Evolutionary conservation across 2,113 vertebrate species (phyloP).

Genomic region (Albula goreensis): DNA sequence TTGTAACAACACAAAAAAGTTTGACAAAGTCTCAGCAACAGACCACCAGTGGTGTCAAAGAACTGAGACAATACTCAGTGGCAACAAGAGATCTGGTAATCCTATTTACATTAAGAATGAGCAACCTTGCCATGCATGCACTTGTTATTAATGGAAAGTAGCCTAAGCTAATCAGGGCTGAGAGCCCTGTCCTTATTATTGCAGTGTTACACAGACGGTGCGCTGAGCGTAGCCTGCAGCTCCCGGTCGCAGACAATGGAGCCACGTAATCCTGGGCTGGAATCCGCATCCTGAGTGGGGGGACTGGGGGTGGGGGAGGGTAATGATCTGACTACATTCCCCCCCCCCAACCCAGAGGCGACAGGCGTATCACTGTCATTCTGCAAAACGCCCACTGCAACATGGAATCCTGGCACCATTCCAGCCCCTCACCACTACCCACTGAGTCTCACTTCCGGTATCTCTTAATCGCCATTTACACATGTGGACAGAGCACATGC

Average conservation of each 20-base stretch:
- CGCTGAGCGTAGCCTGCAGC: not conserved
- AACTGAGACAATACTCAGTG: not conserved
- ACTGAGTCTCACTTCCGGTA: not conserved
- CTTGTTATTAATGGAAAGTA: slow-evolving; percentile 13
- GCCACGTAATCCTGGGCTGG: not conserved
- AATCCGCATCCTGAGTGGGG: not conserved
- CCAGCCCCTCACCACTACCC: not conserved
- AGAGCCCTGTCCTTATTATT: not conserved
- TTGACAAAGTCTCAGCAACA: not conserved
- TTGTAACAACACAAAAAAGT: not conserved
- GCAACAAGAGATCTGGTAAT: slow-evolving; percentile 2
- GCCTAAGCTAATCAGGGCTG: slow-evolving; percentile 5
- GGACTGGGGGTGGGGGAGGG: not conserved
- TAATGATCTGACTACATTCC: not conserved
- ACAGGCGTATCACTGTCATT: not conserved
- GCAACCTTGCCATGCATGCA: slow-evolving; percentile 12
- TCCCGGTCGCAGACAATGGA: not conserved
- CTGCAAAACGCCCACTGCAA: not conserved
- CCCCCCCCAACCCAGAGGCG: too few relatives aligned
- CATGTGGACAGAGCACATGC: not conserved
- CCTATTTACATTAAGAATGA: slow-evolving; percentile 18
- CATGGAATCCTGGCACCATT: not conserved
- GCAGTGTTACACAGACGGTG: not conserved
- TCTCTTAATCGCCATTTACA: not conserved
- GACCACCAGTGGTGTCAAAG: not conserved